These are phyloP conservation scores for Climacteris rufus DNA, from an alignment of 2,113 vertebrate species.

Conservation along the genomic window DNA sequence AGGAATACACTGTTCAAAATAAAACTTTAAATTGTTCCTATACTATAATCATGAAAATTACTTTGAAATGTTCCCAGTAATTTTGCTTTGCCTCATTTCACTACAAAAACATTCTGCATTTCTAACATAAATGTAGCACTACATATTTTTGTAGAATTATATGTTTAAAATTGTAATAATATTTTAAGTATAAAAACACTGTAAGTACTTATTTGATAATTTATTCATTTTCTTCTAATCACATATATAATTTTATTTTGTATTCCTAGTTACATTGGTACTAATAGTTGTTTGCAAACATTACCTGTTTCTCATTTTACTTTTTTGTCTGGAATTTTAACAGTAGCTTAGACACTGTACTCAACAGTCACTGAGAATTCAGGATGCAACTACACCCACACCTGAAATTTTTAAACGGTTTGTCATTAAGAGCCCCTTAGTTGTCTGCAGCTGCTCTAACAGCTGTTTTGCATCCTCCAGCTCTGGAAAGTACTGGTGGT, in stretches of 20 bases:
- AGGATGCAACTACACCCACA: background rate
- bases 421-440: background rate
- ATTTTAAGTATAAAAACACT: background rate
- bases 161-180: background rate
- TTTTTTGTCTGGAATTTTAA: background rate
- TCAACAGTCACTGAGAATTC: background rate
- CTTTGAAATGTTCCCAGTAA: background rate
- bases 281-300: background rate
- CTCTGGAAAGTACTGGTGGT: background rate
- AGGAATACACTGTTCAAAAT: background rate
- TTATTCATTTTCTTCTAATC: background rate
- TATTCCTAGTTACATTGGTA: background rate
- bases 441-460: background rate
- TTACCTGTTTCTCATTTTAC: background rate
- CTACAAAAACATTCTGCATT: background rate
- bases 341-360: background rate
- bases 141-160: background rate
- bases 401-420: background rate
- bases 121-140: background rate
- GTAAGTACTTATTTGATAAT: background rate
- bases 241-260: background rate
- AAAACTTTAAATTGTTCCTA: background rate
- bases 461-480: background rate
- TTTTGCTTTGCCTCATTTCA: background rate
- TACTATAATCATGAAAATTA: background rate